Conservation (phyloP, 1,140 invertebrate genomes). For the Drosophila mojavensis region DNA sequence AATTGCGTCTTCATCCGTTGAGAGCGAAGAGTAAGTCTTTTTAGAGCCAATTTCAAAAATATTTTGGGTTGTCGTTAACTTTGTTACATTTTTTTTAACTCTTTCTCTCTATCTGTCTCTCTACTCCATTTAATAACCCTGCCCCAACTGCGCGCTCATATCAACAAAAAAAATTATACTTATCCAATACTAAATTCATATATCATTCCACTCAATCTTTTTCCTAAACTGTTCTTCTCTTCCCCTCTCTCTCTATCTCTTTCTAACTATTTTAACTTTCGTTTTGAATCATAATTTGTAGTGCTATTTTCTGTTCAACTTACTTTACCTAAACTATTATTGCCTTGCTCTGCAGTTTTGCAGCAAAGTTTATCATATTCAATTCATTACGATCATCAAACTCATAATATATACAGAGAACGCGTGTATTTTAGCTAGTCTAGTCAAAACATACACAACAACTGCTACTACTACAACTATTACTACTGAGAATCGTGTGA, state of each 20-base stretch:
- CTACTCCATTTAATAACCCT: neutral
- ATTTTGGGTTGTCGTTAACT: constrained; percentile 72
- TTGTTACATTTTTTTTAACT: constrained; percentile 70
- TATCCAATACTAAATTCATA: constrained; percentile 15
- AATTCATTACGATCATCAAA: constrained; percentile 36
- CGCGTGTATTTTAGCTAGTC: constrained; percentile 55
- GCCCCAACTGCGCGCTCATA: constrained; percentile 24
- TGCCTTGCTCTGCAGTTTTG: constrained; percentile 67
- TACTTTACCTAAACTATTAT: constrained; percentile 26
- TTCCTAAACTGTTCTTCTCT: constrained; percentile 5
- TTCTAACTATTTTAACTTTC: no score
- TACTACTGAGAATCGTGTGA: constrained; percentile 40
- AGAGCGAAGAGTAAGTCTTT: constrained; percentile 82
- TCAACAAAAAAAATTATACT: constrained; percentile 8
- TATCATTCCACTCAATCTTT: constrained; percentile 19
- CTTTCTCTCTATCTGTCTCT: constrained; percentile 40
- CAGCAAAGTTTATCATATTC: constrained; percentile 32
- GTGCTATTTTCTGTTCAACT: constrained; percentile 63
- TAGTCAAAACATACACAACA: constrained; percentile 39
- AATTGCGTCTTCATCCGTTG: constrained; percentile 79
- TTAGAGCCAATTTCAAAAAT: constrained; percentile 51
- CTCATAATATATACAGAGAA: constrained; percentile 48
- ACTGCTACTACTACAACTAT: constrained; percentile 4
- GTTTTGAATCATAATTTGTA: constrained; percentile 53
- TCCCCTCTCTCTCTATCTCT: constrained; percentile 27